Conservation (phyloP, 1,140 invertebrate species). For the Macrocentrus cingulum region DNA sequence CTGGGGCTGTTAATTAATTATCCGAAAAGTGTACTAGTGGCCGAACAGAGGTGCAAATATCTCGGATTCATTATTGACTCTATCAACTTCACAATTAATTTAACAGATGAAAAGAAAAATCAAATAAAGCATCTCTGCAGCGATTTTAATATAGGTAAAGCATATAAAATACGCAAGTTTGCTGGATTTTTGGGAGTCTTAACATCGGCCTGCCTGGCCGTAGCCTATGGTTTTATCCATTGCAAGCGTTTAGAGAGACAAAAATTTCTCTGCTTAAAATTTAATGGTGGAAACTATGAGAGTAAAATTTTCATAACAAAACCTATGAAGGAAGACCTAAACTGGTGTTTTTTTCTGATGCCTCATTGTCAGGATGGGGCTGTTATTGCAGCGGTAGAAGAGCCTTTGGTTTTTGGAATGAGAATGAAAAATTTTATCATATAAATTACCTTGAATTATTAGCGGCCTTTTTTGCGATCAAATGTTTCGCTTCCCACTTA, state of each 20-base stretch:
- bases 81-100: background rate
- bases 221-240: slow-evolving; percentile 18
- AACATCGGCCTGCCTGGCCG: slow-evolving; percentile 11
- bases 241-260: slow-evolving; percentile 14
- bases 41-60: slow-evolving; percentile 15
- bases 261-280: too few species aligned
- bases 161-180: background rate
- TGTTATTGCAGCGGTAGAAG: background rate
- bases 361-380: slow-evolving; percentile 26
- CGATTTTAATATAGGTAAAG: background rate
- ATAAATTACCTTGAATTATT: slow-evolving; percentile 22
- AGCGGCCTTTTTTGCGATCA: slow-evolving; percentile 9
- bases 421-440: slow-evolving; percentile 6
- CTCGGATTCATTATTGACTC: slow-evolving; percentile 20
- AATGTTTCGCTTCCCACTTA: slow-evolving; percentile 1
- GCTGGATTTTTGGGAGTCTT: background rate
- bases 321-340: slow-evolving; percentile 11
- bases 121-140: background rate
- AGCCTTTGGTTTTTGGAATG: slow-evolving; percentile 20
- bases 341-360: slow-evolving; percentile 27
- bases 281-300: too few species aligned
- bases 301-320: background rate
- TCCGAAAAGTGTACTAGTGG: slow-evolving; percentile 9
- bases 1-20: slow-evolving; percentile 15
- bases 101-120: slow-evolving; percentile 14